Base-by-base conservation (phyloP, 2,113 vertebrate species). In the Engraulis encrasicolus region DNA sequence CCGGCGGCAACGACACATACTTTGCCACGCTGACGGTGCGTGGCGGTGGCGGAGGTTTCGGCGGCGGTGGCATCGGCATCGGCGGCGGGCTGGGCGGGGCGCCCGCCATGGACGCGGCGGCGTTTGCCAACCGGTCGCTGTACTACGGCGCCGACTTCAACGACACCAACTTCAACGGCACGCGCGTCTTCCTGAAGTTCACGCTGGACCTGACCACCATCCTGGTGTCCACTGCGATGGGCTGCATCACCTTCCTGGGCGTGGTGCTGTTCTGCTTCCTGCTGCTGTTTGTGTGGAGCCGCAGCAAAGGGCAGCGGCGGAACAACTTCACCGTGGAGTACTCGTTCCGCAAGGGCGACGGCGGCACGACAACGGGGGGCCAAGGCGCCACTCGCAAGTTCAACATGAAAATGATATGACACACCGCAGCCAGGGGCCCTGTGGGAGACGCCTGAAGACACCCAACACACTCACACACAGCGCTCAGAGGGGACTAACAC, bases 361-460 rank as follows among this genome's bases (percentile, higher is more conserved):
- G 95, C 12, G 97, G 97, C 0, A 85, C 92, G 6, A 92, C 96
- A 0, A 94, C 95, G 1, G 86, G 95, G 0, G 92, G 96, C 82
- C 96, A 97, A 7, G 97, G 97, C 58, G 97, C 96, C 27, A 94
- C 97, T 50, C 96, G 98, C 88, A 99, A 99, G 91, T 99, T 99
- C 94, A 99, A 99, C 88, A 99, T 99, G 98, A 99, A 99, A 90
- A 99, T 99, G 98, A 99, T 99, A 92, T 99, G 96, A 99, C 90
- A 90, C 93, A 91, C 95, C 93, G 94, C 95, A 95, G 95, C 95
- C 95, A 95, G 94, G 94, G 94, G 93, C 91, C 92, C 88, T 40
- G 87, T 85, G 81, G 94, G 94, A 92, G 94, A 95, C 89, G 93
- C 94, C 93, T 95, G 91, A 94, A 92, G 91, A 93, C 93, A 91